These are phyloP conservation scores for Crenichthys baileyi DNA, from an alignment of 2,797 vertebrate genomes.

Conservation along the genomic window DNA sequence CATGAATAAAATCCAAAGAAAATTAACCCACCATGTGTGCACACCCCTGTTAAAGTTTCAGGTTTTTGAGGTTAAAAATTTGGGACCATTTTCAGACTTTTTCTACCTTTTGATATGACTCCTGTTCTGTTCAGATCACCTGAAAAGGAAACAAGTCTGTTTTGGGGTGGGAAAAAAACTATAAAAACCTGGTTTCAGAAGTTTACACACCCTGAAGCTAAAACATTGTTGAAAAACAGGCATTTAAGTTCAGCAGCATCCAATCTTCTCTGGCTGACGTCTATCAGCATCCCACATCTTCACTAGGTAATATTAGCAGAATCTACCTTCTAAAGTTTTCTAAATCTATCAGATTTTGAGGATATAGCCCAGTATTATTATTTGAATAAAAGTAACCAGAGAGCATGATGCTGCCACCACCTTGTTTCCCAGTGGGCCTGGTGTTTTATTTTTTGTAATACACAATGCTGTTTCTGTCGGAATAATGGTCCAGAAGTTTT, in stretches of 20 bases:
- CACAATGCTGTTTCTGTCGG: too few relatives aligned
- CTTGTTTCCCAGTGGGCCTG: neutral
- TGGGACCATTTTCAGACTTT: neutral
- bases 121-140: too few relatives aligned
- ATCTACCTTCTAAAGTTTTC: neutral
- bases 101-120: neutral
- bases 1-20: neutral
- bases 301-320: neutral
- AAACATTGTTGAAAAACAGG: neutral
- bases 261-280: neutral
- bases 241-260: too few relatives aligned
- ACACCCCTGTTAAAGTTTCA: neutral
- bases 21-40: neutral
- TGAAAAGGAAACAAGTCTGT: too few relatives aligned
- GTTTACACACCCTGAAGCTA: neutral
- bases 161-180: too few relatives aligned
- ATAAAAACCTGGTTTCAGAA: too few relatives aligned
- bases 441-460: neutral
- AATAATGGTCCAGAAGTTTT: neutral
- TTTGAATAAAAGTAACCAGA: neutral
- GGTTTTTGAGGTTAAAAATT: neutral
- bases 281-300: neutral
- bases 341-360: neutral
- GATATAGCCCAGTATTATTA: neutral
- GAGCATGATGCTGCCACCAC: neutral